Evolutionary conservation across 2,888 invertebrate species (phyloP), one percentile per base, ranked within the genome.

Genomic region (Leptopterna dolabrata): DNA sequence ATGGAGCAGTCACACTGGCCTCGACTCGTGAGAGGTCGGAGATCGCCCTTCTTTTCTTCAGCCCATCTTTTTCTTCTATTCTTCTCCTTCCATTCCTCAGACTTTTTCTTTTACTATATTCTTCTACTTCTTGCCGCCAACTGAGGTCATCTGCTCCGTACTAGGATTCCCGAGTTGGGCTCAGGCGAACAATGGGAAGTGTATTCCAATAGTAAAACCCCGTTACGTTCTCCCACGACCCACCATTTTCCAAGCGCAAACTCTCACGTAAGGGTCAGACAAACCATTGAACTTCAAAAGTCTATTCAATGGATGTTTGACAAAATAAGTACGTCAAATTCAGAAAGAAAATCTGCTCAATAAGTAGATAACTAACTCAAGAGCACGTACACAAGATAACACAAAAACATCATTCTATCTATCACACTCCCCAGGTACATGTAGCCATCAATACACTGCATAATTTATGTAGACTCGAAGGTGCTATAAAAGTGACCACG

Each of bases 1-100:
- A 86, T 86, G 73, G 84, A 78, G 63, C 86, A 71, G 51, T 78
- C 78, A 86, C 86, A 78, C 76, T 78, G 78, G 73, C 86, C 86
- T 86, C 78, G 55, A 78, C 76, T 73, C 45, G 73, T 51, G 36
- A 55, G 47, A 45, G 43, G 43, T 45, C 45, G 78, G 78, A 78
- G 51, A 81, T 81, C 81, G 81, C 27, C 81, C 81, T 81, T 81
- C 81, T 55, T 55, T 81, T 81, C 81, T 81, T 55, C 55, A 11
- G 29, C 30, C 81, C 81, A 76, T 36, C 73, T 81, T 76, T 41
- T 76, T 76, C 6, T 36, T 41, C 27, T 71, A 4, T 78, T 78
- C 19, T 78, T 81, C 27, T 47, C 27, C 24, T 13, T 81, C 78
- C 45, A 78, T 43, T 81, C 43, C 51, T 19, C n/a, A 27, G 30